Evolutionary conservation across 2,113 vertebrate genomes (phyloP).

Genomic region (Tautogolabrus adspersus): DNA sequence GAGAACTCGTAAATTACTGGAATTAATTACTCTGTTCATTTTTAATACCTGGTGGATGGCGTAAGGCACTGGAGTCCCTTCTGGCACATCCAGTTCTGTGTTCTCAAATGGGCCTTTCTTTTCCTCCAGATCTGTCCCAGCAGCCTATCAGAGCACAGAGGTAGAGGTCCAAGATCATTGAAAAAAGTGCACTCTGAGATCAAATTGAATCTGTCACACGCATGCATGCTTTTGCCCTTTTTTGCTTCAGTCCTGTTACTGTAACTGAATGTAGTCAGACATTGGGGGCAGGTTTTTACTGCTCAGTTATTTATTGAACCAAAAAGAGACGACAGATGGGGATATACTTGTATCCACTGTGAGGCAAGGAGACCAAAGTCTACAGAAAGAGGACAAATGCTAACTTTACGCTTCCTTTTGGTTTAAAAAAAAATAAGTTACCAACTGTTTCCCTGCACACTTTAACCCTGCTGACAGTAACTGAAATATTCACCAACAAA

Average conservation of each 20-base stretch:
- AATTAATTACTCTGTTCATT: background rate
- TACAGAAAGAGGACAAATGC: background rate
- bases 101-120: conserved; percentile 77
- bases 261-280: conserved; percentile 10
- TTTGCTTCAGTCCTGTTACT: background rate
- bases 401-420: background rate
- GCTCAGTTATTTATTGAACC: conserved; percentile 78
- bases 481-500: background rate
- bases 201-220: conserved; percentile 1
- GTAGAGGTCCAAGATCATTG: conserved; percentile 37
- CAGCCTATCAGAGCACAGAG: conserved; percentile 63
- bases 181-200: background rate
- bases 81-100: conserved; percentile 72
- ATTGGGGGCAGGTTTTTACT: conserved; percentile 24
- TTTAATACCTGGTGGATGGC: conserved; percentile 77
- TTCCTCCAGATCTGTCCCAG: conserved; percentile 75
- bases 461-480: conserved; percentile 7
- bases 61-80: conserved; percentile 77
- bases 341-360: conserved; percentile 1
- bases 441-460: background rate
- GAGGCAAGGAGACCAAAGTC: conserved; percentile 59
- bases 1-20: background rate
- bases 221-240: conserved; percentile 34
- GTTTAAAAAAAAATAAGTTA: conserved; percentile 51
- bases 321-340: conserved; percentile 28